These are phyloP conservation scores for Brevimyrus niger DNA, from an alignment of 2,113 vertebrate species.

Conservation along the genomic window DNA sequence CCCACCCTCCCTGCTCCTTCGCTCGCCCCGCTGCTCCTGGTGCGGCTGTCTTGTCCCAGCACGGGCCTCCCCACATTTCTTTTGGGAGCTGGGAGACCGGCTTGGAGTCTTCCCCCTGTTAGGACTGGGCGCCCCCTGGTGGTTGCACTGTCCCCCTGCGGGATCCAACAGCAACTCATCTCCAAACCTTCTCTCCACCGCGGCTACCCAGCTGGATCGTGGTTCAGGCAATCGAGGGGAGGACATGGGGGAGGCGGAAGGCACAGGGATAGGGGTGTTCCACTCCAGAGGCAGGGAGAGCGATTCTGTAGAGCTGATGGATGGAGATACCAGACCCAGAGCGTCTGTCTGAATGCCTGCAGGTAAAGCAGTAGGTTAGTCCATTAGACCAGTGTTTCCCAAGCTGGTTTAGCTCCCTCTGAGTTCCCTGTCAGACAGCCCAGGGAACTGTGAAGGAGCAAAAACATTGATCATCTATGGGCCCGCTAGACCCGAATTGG, in stretches of 20 bases:
- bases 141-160: constrained; percentile 44
- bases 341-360: constrained; percentile 45
- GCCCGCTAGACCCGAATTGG: not conserved
- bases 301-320: constrained; percentile 49
- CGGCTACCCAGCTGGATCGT: constrained; percentile 33
- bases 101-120: constrained; percentile 33
- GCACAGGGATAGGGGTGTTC: constrained; percentile 50
- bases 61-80: not conserved
- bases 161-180: constrained; percentile 47
- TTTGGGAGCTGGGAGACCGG: constrained; percentile 29
- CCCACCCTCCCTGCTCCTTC: constrained; percentile 15
- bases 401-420: not conserved
- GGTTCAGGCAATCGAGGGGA: constrained; percentile 41
- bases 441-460: constrained; percentile 44
- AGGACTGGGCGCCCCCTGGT: constrained; percentile 31
- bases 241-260: constrained; percentile 11
- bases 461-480: not conserved
- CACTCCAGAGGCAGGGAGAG: constrained; percentile 45
- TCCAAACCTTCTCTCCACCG: constrained; percentile 39
- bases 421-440: constrained; percentile 39
- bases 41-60: not conserved
- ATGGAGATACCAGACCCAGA: constrained; percentile 47
- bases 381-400: not conserved
- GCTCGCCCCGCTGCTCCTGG: not conserved
- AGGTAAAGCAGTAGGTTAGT: constrained; percentile 46